Percentiles rank a stretch among this genome's conserved stretches.
Evolutionary conservation across 2,888 invertebrate species (phyloP).

Genomic region (Andrena hattorfiana): DNA sequence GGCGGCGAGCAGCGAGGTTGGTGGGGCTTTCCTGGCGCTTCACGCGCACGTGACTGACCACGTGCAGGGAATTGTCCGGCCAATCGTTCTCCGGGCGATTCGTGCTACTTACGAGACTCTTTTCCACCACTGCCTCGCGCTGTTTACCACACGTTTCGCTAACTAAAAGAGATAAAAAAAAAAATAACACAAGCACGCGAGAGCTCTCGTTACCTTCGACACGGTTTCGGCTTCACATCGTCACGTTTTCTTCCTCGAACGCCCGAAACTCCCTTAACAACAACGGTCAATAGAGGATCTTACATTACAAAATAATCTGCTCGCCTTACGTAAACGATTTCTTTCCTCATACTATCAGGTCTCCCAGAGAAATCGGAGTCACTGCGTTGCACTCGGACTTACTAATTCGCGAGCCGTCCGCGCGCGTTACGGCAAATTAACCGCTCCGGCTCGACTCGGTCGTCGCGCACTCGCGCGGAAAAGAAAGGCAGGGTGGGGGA

Average conservation of each 20-base stretch:
- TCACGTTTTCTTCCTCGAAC: background rate
- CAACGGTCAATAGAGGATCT: too few species aligned
- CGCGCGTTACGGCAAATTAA: background rate
- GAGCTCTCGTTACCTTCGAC: background rate
- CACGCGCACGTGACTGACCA: slow-evolving; percentile 68
- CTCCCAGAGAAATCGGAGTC: too few species aligned
- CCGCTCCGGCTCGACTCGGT: too few species aligned
- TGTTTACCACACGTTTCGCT: slow-evolving; percentile 27
- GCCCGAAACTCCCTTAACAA: too few species aligned
- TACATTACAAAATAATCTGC: background rate
- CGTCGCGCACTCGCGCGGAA: background rate
- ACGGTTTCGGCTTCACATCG: background rate
- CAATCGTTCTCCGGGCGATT: slow-evolving; percentile 48
- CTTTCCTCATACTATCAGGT: too few species aligned
- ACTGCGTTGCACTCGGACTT: too few species aligned
- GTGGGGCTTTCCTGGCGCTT: slow-evolving; percentile 56
- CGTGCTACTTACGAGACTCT: slow-evolving; percentile 44
- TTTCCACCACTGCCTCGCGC: slow-evolving; percentile 32
- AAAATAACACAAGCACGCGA: slow-evolving; percentile 8
- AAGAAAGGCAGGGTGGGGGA: background rate
- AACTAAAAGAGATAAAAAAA: background rate
- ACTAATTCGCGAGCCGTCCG: too few species aligned
- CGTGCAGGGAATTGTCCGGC: slow-evolving; percentile 65
- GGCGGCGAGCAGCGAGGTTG: slow-evolving; percentile 28
- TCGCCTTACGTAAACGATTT: background rate